Base-by-base conservation (phyloP, 2,797 vertebrate genomes). In the Odontamblyopus rebecca region DNA sequence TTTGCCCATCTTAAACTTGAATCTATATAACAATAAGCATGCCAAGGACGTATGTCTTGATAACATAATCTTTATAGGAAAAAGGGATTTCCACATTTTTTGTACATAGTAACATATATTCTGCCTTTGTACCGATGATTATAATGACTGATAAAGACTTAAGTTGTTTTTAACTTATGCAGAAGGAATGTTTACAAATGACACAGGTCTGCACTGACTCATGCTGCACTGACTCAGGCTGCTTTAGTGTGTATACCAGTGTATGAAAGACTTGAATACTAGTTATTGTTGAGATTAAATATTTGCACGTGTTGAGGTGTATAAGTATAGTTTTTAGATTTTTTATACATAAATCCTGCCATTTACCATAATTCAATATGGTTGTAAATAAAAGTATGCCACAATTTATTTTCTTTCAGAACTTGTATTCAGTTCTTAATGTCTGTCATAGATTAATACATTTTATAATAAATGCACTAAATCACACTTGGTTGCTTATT, bases 331-430 rank as follows among this genome's bases (percentile, higher is more conserved):
- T 15, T 48, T 79, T 87, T 64, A 81, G 60, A 69, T 60, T 38
- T 60, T n/a, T 74, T 41, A 32, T 73, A 5, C 3, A 26, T 68
- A 73, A 70, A 29, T 75, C n/a, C 72, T 73, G 61, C 12, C 69
- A 59, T 83, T 83, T 72, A 44, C 68, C 59, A 69, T 3, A 54
- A 74, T 48, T 77, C 56, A 63, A 50, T 68, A 3, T 71, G 61
- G 44, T 76, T 81, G 77, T 72, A 72, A 90, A 87, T 87, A 89
- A 86, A 90, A 69, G n/a, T 82, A 56, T 70, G 53, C 75, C 6
- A 26, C 65, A 16, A n/a, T 54, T 27, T 56, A 64, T 16, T 50
- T n/a, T 73, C 5, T 41, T 3, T 35, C 61, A 27, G 12, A 30
- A 23, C 23, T 23, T 60, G 27, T 18, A 9, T 60, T 30, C 15